Conservation (phyloP, 2,113 vertebrate genomes). For the Podarcis cretensis region DNA sequence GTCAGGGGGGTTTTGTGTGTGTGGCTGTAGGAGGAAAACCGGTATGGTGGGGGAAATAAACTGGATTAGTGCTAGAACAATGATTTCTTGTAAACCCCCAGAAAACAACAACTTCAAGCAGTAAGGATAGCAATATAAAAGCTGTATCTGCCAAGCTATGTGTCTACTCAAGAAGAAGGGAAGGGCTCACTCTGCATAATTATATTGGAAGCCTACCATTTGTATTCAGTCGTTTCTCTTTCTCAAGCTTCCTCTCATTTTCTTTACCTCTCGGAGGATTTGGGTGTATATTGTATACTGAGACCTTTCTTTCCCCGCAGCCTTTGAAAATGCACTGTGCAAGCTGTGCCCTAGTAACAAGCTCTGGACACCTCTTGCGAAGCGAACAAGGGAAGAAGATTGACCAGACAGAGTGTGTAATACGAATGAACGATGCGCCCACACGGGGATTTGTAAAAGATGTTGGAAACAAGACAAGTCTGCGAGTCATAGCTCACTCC, state of each 20-base stretch:
- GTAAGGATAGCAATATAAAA: neutral
- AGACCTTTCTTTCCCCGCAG: conserved; percentile 71
- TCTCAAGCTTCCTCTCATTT: neutral
- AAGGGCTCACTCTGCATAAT: neutral
- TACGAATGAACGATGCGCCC: conserved; percentile 97
- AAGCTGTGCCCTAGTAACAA: conserved; percentile 92
- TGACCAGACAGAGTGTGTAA: conserved; percentile 91
- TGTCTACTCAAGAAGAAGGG: neutral
- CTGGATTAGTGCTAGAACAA: too few species aligned
- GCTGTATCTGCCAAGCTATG: neutral
- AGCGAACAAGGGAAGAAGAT: conserved; percentile 86
- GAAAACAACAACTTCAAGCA: neutral
- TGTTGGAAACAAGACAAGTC: conserved; percentile 90
- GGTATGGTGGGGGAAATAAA: too few species aligned
- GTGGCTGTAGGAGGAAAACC: neutral
- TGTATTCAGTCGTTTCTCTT: neutral
- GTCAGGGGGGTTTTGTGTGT: neutral
- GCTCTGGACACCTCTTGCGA: conserved; percentile 91
- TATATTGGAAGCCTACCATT: neutral
- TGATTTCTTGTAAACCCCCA: too few species aligned
- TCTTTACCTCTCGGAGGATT: neutral
- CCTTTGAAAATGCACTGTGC: conserved; percentile 93
- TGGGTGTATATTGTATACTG: conserved; percentile 5
- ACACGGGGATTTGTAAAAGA: conserved; percentile 82
- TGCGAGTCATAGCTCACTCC: conserved; percentile 95